Evolutionary conservation across 2,888 invertebrate genomes (phyloP).

Genomic region (Epistrophella euchroma): DNA sequence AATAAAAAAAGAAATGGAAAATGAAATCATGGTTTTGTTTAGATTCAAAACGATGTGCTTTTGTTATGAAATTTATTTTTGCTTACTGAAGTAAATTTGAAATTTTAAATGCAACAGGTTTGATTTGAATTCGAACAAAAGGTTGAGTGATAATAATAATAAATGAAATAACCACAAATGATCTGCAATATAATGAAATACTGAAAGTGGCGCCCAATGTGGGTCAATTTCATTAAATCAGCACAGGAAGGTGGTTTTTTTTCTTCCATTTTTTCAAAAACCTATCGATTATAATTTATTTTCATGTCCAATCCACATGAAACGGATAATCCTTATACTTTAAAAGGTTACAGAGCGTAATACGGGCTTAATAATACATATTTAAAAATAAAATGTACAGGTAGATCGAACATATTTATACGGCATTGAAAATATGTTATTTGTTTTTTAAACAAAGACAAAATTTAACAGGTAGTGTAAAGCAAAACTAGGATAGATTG

Average conservation of each 20-base stretch:
- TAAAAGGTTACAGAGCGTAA: too few species aligned
- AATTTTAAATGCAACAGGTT: slow-evolving; percentile 6
- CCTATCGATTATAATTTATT: too few species aligned
- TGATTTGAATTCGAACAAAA: background rate
- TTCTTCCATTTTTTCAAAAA: too few species aligned
- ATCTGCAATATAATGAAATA: background rate
- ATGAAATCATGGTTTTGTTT: slow-evolving; percentile 37
- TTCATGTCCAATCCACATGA: too few species aligned
- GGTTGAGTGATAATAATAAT: background rate
- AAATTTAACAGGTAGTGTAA: too few species aligned
- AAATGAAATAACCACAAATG: background rate
- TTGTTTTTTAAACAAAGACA: too few species aligned
- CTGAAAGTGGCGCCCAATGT: slow-evolving; percentile 34
- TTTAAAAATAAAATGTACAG: too few species aligned
- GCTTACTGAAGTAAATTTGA: background rate
- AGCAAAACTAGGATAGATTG: too few species aligned
- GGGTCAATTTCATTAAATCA: background rate
- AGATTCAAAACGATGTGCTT: slow-evolving; percentile 11
- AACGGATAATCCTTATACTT: too few species aligned
- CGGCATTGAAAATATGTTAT: too few species aligned
- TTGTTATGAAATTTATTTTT: slow-evolving; percentile 7
- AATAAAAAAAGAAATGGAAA: background rate
- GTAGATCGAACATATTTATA: too few species aligned
- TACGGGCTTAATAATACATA: too few species aligned
- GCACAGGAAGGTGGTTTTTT: background rate